Evolutionary conservation across 2,113 vertebrate species (phyloP), one percentile per base, ranked within the genome.

Genomic region (Pangasianodon hypophthalmus): DNA sequence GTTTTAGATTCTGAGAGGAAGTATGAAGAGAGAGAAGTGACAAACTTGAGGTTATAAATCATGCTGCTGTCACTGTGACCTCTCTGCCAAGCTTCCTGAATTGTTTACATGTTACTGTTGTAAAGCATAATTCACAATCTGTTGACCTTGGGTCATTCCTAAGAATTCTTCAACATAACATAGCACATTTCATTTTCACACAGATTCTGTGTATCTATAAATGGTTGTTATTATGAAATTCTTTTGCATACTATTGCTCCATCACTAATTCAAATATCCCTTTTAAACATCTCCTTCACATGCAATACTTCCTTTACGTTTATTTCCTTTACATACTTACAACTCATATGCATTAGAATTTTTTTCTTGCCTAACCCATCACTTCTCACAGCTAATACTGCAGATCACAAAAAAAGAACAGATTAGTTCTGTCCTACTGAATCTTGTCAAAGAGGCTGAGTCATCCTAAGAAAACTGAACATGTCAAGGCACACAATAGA

Each of bases 391-490:
- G 58, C 48, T 48, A 81, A 48, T 69, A 69, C n/a, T 29, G 1
- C 26, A 80, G 58, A 41, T 79, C 29, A 84, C 69, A 32, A 3
- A 46, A 83, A 52, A 56, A 4, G 67, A 41, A 84, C 26, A 77
- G 84, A 84, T 83, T 54, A 64, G 56, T 77, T 62, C 21, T 46
- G 62, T 88, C 75, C 56, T 84, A 19, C 26, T 60, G 50, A 21
- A 56, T 69, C 41, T 58, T 88, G 48, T 88, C 87, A 88, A 71
- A 83, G 80, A 44, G n/a, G 48, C 48, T 71, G 87, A 83, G 32
- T 73, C 71, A 77, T 79, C 48, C 14, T 56, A 32, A 50, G 4
- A 58, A 32, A 41, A 46, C 60, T 37, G 60, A 69, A 69, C 48
- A 37, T 69, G 32, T 71, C 48, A 84, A 87, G 80, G 62, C 7